Evolutionary conservation across 2,888 invertebrate species (phyloP), one percentile per base, ranked within the genome.

Genomic region (Heliconius hortense): DNA sequence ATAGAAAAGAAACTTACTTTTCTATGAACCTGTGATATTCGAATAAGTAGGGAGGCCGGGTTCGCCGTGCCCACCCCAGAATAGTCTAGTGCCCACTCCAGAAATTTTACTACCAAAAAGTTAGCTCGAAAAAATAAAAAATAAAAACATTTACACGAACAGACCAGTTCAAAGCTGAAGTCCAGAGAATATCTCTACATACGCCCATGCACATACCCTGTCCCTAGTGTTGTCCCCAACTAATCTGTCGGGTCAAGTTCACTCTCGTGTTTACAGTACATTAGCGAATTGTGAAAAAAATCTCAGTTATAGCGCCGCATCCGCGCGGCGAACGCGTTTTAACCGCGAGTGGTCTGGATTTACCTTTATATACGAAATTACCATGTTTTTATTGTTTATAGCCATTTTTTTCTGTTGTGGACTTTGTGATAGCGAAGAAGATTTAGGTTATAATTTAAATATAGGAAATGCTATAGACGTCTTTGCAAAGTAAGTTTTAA

Each of bases 191-290:
- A 48, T 48, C 1, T 18, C 43, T 18, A 43, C 4, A 43, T 15
- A 43, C 4, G 43, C 15, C 43, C 4, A 43, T 28, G 35, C 67
- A 28, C 59, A 70, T 31, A 70, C 70, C 64, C 64, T 53, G 53
- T 0, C 15, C 43, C 35, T 63, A 59, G 28, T 77, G 72, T 72
- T 66, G 80, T 82, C 80, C 83, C 76, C 73, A 75, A 73, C 88
- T 91, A 92, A 92, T 93, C 91, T 92, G 91, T 83, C 83, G 83
- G 93, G 92, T 93, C 93, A 94, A 94, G 93, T 92, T 91, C 91
- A 92, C 74, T 81, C 80, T 79, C 60, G 79, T 89, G 88, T 90
- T 90, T 89, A 89, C 88, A 80, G 81, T 82, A 86, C 87, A 88
- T 90, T 91, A 90, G 93, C 92, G 84, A 93, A 93, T 90, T 91